Base-by-base conservation (phyloP, 2,797 vertebrate species). In the Crocodylus rhombifer region DNA sequence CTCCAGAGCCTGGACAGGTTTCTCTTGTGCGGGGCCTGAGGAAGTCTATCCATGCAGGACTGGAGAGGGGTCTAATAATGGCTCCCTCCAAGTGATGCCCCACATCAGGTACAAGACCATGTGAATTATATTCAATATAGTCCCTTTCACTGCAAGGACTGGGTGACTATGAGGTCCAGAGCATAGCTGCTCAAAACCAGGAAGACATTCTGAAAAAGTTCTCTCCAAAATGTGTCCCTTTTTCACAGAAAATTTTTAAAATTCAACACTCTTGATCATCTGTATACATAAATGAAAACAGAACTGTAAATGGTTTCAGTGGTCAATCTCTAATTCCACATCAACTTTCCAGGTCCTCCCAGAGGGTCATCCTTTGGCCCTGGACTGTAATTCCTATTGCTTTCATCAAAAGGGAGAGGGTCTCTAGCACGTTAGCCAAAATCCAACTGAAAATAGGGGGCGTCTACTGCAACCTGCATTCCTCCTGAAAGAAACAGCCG, bases 191-290 rank as follows among this genome's bases (percentile, higher is more conserved):
- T 57, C 25, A 71, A 83, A 82, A 7, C 1, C 1, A 4, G 13
- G 13, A 12, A 4, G 1, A 1, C 4, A 18, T 2, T 69, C 74
- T 82, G 73, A 14, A 28, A 14, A 7, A 23, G 1, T 9, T 73
- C 23, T 26, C 5, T 42, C 17, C 77, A 23, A 33, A 16, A 3
- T 17, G 17, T 21, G 1, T 3, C 17, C 58, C 73, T 16, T 2
- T 51, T 51, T 51, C 42, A 51, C 42, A 6, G 14, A 20, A 33
- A 23, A 14, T 13, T 23, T 33, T 16, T 0, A 17, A 57, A 55
- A 26, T 16, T 21, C 17, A 64, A 28, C 64, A 6, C n/a, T 58
- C 42, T 17, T 51, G 42, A 51, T 51, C 42, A 51, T 10, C 42
- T 51, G 9, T 51, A 51, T 51, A 51, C 42, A 51, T 51, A 51